phyloP scores from a whole-genome alignment of 1,140 invertebrate species.

The Cataglyphis hispanica region DNA sequence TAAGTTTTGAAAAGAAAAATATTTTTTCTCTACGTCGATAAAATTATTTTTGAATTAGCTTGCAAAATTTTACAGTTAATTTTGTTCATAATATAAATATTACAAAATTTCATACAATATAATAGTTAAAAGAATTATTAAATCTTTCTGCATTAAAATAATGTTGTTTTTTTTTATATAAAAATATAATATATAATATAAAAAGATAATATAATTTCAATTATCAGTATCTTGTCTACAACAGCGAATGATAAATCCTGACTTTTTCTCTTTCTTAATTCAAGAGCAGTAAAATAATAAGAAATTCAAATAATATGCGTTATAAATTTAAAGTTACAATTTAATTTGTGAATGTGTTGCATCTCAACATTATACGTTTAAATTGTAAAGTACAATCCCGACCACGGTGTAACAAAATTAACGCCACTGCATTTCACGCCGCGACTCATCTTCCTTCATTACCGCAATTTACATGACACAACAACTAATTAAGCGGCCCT shows the following conservation, averaged over 20 bases:
- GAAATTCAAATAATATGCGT: not conserved
- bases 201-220: too few relatives aligned
- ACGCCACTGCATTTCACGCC: not conserved
- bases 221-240: not conserved
- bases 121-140: too few relatives aligned
- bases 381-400: not conserved
- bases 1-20: not conserved
- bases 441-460: slow-evolving; percentile 51
- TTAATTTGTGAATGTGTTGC: not conserved
- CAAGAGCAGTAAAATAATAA: not conserved
- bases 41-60: too few relatives aligned
- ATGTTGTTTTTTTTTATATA: too few relatives aligned
- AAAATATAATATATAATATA: too few relatives aligned
- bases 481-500: slow-evolving; percentile 40
- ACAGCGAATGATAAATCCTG: not conserved
- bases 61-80: too few relatives aligned
- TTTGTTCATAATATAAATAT: too few relatives aligned
- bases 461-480: slow-evolving; percentile 65
- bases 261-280: not conserved
- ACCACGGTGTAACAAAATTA: slow-evolving; percentile 31
- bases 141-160: too few relatives aligned
- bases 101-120: too few relatives aligned
- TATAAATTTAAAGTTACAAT: not conserved
- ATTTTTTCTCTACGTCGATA: too few relatives aligned
- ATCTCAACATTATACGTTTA: not conserved